Conservation (phyloP, 2,888 invertebrate genomes). For the Drosophila falleni region DNA sequence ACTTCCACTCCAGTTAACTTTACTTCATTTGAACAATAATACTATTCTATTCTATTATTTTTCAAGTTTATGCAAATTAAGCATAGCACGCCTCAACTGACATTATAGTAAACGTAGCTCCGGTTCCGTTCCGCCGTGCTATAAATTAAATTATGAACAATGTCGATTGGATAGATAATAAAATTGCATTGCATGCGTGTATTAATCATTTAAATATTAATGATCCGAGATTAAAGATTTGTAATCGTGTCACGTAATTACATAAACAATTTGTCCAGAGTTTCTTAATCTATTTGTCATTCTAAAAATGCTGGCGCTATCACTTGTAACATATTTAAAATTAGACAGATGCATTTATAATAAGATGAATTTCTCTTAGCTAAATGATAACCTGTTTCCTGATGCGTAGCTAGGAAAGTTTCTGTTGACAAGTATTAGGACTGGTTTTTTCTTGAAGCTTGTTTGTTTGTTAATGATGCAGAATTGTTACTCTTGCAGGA, state of each 20-base stretch:
- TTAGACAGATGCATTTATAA: background rate
- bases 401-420: background rate
- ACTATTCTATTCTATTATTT: slow-evolving; percentile 6
- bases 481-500: slow-evolving; percentile 74
- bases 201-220: slow-evolving; percentile 55
- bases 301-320: background rate
- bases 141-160: slow-evolving; percentile 39
- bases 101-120: slow-evolving; percentile 12
- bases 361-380: background rate
- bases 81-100: slow-evolving; percentile 13
- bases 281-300: slow-evolving; percentile 22
- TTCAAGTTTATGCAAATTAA: slow-evolving; percentile 32
- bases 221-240: slow-evolving; percentile 26
- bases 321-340: slow-evolving; percentile 1
- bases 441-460: background rate
- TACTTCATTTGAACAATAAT: slow-evolving; percentile 1
- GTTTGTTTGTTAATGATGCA: background rate
- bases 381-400: slow-evolving; percentile 11
- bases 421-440: background rate
- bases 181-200: slow-evolving; percentile 48
- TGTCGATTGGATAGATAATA: slow-evolving; percentile 36
- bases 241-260: slow-evolving; percentile 55
- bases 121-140: slow-evolving; percentile 29
- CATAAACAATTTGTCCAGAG: slow-evolving; percentile 54
- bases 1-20: slow-evolving; percentile 39